Percentiles rank a stretch among this genome's conserved stretches.
Evolutionary conservation across 2,797 vertebrate species (phyloP).

Genomic region (Anguilla obscura): DNA sequence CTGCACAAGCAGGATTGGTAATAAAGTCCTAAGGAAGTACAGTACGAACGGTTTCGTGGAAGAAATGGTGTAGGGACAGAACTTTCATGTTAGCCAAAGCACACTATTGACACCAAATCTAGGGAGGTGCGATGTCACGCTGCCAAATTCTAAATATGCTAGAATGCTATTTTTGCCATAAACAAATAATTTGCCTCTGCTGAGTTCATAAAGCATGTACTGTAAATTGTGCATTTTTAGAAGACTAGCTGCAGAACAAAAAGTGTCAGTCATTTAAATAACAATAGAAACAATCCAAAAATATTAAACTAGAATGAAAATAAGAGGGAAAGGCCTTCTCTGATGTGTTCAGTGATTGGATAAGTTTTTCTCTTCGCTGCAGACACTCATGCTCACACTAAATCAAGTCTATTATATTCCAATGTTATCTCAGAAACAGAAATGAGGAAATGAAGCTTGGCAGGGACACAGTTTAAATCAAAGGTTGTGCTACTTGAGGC

Average conservation of each 20-base stretch:
- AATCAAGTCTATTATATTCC: neutral
- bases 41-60: neutral
- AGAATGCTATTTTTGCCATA: no score
- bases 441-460: neutral
- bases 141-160: neutral
- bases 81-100: neutral
- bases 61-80: neutral
- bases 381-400: neutral
- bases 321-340: neutral
- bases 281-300: neutral
- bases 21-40: neutral
- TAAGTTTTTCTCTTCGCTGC: neutral
- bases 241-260: neutral
- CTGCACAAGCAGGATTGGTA: neutral
- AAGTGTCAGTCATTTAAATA: neutral
- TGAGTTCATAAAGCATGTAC: no score
- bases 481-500: constrained; percentile 8
- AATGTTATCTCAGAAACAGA: neutral
- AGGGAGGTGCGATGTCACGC: neutral
- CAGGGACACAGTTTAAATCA: neutral
- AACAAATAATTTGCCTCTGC: no score
- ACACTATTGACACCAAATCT: neutral
- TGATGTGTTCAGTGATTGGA: neutral
- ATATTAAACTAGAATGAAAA: neutral
- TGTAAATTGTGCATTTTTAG: neutral